Evolutionary conservation across 2,888 invertebrate species (phyloP), one percentile per base, ranked within the genome.

Genomic region (Orgyia antiqua): DNA sequence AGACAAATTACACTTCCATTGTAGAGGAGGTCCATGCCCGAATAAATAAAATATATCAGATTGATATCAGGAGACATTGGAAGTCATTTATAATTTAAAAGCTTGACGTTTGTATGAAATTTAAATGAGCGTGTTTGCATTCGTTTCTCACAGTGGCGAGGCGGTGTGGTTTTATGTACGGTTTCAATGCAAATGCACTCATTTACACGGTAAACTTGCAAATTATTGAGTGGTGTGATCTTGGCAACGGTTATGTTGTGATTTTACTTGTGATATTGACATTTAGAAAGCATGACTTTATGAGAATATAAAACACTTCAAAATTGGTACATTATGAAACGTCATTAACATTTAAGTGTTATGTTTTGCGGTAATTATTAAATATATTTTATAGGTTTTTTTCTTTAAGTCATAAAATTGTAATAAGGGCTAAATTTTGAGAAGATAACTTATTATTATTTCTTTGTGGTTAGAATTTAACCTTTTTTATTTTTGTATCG

Each of bases 111-210:
- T 27, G 28, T 38, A 28, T 43, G 46, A 46, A 45, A 43, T 44
- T 45, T 34, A 39, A 51, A 42, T 31, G 28, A 33, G 24, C 17
- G 33, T 36, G 34, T 33, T 52, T 50, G 24, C 50, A 51, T 52
- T 42, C 25, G 35, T 42, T 52, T 52, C 47, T 42, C 52, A 49
- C 51, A 27, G 38, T 25, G 36, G 27, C 31, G 36, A 20, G 8
- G 3, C 13, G 10, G 23, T 7, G 29, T 31, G 23, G 34, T 30
- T 21, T 24, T 30, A 28, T 25, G 28, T 24, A 27, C 31, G 28
- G 42, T 37, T 27, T 28, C n/a, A 17, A 50, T 50, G 51, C 30
- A 40, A 47, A 51, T 45, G 21, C 29, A 41, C 31, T 34, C 29
- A 51, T 51, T 42, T 47, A 40, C 37, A 31, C 42, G 17, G 27